Conservation (phyloP, 1,140 invertebrate species). For the Bombus huntii region DNA sequence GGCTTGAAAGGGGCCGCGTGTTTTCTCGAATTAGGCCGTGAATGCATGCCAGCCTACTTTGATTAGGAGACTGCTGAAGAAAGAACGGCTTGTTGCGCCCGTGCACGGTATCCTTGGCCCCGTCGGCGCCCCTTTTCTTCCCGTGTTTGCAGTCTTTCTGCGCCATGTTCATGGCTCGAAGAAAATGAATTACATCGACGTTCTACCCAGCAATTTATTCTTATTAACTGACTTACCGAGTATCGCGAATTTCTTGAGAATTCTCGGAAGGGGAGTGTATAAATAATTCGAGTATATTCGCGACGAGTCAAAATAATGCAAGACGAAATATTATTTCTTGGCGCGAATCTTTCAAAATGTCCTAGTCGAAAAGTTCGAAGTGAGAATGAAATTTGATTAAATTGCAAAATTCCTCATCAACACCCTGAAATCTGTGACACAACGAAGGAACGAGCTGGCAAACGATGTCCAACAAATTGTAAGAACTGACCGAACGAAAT, state of each 20-base stretch:
- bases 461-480: constrained; percentile 25
- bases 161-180: background rate
- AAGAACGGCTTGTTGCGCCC: constrained; percentile 72
- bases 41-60: constrained; percentile 71
- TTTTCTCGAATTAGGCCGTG: constrained; percentile 78
- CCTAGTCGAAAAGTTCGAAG: background rate
- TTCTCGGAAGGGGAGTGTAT: background rate
- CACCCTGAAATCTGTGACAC: background rate
- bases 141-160: background rate
- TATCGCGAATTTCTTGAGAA: background rate
- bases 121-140: constrained; percentile 4
- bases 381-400: background rate
- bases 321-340: background rate
- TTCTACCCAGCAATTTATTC: background rate
- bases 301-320: background rate
- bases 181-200: background rate
- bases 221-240: background rate
- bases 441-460: background rate
- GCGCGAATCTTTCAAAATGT: background rate
- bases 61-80: constrained; percentile 72
- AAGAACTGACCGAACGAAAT: constrained; percentile 12
- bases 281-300: background rate
- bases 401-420: background rate
- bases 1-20: constrained; percentile 73
- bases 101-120: constrained; percentile 55